These are phyloP conservation scores for Vanacampus margaritifer DNA, from an alignment of 2,113 vertebrate genomes.

Conservation along the genomic window DNA sequence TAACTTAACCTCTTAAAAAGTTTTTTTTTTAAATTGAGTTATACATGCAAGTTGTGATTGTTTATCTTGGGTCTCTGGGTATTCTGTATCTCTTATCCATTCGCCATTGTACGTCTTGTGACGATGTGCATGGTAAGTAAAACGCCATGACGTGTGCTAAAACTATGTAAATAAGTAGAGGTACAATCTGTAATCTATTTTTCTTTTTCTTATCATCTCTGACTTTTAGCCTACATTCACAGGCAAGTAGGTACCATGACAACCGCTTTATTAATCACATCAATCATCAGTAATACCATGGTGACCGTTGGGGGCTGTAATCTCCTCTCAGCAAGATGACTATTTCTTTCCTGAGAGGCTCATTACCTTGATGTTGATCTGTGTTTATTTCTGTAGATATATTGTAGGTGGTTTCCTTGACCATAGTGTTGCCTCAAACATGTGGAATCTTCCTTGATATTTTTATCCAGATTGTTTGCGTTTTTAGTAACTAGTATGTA, in stretches of 20 bases:
- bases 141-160: conserved; percentile 47
- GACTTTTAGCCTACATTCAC: conserved; percentile 52
- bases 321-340: conserved; percentile 53
- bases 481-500: not conserved
- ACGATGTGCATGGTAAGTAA: conserved; percentile 33
- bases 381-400: not conserved
- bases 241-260: conserved; percentile 57
- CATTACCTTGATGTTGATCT: conserved; percentile 43
- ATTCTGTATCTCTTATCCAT: not conserved
- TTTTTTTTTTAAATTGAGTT: no score
- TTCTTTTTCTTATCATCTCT: conserved; percentile 19
- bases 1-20: no score
- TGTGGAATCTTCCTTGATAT: not conserved
- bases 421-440: not conserved
- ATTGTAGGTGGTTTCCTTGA: not conserved
- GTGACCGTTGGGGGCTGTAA: conserved; percentile 59
- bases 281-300: conserved; percentile 69
- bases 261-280: conserved; percentile 77
- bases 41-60: not conserved
- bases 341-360: conserved; percentile 57
- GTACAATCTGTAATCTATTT: conserved; percentile 26
- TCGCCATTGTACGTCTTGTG: no score
- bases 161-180: conserved; percentile 31
- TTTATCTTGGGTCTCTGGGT: not conserved
- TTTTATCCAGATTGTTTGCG: not conserved